A percentile compares a stretch with the other conserved stretches of the same genome.
These are phyloP conservation scores for Sinhomidia bicolor DNA, from an alignment of 2,888 invertebrate species.

Conservation along the genomic window DNA sequence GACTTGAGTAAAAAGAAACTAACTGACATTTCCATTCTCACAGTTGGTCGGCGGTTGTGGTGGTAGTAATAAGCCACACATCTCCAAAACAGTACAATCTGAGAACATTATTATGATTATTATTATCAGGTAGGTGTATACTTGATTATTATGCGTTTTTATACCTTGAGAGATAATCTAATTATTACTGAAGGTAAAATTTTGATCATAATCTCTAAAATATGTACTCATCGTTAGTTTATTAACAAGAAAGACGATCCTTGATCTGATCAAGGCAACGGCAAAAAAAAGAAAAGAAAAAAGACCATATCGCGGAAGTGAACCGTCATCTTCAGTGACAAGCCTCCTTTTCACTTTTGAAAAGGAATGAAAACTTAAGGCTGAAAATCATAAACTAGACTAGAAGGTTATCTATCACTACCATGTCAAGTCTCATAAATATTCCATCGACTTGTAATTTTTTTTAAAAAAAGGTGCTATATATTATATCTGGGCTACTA, in stretches of 20 bases:
- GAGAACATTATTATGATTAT: too few species aligned
- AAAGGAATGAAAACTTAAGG: neutral
- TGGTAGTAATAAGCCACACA: too few species aligned
- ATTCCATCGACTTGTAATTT: slow-evolving; percentile 2
- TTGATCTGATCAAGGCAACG: slow-evolving; percentile 35
- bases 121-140: neutral
- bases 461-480: neutral
- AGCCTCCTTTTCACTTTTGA: slow-evolving; percentile 48
- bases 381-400: neutral
- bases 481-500: neutral
- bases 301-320: slow-evolving; percentile 54
- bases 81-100: neutral
- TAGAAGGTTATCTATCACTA: neutral
- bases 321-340: slow-evolving; percentile 68
- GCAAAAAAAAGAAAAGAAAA: too few species aligned
- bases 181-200: slow-evolving; percentile 1
- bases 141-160: neutral
- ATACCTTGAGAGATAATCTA: slow-evolving; percentile 47
- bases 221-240: slow-evolving; percentile 16
- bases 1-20: neutral
- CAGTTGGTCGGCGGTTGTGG: neutral
- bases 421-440: slow-evolving; percentile 29
- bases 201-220: slow-evolving; percentile 23
- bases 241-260: slow-evolving; percentile 16
- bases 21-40: slow-evolving; percentile 9